phyloP scores from a whole-genome alignment of 2,888 invertebrate species.

The Archips crataeganus region DNA sequence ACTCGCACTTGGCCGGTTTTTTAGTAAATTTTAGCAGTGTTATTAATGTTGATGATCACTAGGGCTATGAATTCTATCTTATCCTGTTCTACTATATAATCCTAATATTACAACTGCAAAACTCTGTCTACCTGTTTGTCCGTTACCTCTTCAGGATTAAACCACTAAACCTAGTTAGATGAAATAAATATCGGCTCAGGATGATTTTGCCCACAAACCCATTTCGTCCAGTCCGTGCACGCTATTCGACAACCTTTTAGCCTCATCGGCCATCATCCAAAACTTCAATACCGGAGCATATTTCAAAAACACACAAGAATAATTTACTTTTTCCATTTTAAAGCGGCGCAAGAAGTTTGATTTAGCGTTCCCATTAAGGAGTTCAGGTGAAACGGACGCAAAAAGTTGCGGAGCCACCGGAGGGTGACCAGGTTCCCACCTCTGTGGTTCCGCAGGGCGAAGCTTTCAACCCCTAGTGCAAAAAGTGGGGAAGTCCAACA shows the following conservation, averaged over 20 bases:
- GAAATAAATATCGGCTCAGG: too few species aligned
- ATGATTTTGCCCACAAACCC: too few species aligned
- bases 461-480: neutral
- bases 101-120: too few species aligned
- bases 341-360: conserved; percentile 11
- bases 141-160: too few species aligned
- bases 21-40: neutral
- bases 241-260: too few species aligned
- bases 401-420: neutral
- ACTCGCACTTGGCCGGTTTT: too few species aligned
- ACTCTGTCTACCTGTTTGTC: too few species aligned
- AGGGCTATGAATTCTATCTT: neutral
- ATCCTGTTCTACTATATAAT: too few species aligned
- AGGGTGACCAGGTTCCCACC: neutral
- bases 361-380: conserved; percentile 8
- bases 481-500: neutral
- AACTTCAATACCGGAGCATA: neutral
- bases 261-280: neutral
- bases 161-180: neutral
- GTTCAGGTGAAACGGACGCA: conserved; percentile 3
- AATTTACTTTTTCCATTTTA: conserved; percentile 2
- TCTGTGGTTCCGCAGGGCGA: neutral
- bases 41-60: neutral
- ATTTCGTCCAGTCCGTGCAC: too few species aligned
- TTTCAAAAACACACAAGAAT: neutral